Conservation (phyloP, 2,113 vertebrate species). For the Oenanthe oenanthe region DNA sequence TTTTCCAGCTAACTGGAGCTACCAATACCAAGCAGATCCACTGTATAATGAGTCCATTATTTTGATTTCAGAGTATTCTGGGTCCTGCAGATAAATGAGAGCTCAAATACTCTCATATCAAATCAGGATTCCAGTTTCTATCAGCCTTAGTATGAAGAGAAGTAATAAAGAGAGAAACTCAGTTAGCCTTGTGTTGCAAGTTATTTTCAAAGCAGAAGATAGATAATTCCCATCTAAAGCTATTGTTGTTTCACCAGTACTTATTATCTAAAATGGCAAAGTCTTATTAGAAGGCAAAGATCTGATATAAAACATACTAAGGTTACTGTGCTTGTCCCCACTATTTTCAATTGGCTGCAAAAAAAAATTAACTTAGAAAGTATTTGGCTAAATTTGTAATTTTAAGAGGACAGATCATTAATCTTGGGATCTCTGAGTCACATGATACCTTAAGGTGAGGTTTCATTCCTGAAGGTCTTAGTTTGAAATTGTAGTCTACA, state of each 20-base stretch:
- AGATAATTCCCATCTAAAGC: neutral
- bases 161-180: neutral
- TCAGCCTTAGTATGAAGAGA: neutral
- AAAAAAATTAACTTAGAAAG: neutral
- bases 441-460: neutral
- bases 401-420: neutral
- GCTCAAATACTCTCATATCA: neutral
- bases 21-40: neutral
- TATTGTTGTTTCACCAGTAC: neutral
- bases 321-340: neutral
- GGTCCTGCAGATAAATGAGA: neutral
- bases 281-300: neutral
- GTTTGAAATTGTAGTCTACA: neutral
- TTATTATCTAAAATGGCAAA: neutral
- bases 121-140: neutral
- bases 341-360: neutral
- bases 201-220: neutral
- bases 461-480: neutral
- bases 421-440: neutral
- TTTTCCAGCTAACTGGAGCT: neutral
- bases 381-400: neutral
- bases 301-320: neutral
- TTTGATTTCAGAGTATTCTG: neutral
- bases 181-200: neutral
- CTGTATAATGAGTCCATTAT: neutral